A percentile compares a stretch with the other conserved stretches of the same genome.
Evolutionary conservation across 1,140 invertebrate species (phyloP).

Genomic region (Campoletis sonorensis): DNA sequence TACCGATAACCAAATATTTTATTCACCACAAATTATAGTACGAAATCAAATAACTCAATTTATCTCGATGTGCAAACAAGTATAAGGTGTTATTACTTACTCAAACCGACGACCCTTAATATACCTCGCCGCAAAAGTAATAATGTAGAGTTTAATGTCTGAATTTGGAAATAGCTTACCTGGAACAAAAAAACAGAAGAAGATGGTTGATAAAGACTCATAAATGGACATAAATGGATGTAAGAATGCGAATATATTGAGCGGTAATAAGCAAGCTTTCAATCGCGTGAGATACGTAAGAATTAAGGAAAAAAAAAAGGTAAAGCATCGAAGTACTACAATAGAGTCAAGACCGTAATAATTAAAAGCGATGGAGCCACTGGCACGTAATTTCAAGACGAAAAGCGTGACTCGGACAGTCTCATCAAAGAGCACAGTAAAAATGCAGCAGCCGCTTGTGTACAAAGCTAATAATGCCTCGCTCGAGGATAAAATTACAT

Average conservation of each 20-base stretch:
- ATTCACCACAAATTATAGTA: neutral
- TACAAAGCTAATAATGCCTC: constrained; percentile 26
- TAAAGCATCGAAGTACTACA: neutral
- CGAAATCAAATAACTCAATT: neutral
- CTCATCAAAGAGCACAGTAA: constrained; percentile 5
- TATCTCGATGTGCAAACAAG: neutral
- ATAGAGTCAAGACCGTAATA: neutral
- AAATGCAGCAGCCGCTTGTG: constrained; percentile 31
- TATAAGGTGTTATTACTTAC: constrained; percentile 50
- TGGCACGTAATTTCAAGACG: neutral
- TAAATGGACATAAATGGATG: neutral
- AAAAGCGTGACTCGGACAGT: constrained; percentile 31
- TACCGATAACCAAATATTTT: neutral
- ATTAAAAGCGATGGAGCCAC: constrained; percentile 10
- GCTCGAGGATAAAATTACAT: constrained; percentile 38
- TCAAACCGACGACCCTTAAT: constrained; percentile 36
- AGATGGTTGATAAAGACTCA: constrained; percentile 6
- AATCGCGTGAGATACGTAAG: neutral
- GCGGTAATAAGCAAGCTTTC: constrained; percentile 37
- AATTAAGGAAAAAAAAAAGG: too few relatives aligned
- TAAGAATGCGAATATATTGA: constrained; percentile 18
- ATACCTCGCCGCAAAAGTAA: constrained; percentile 19
- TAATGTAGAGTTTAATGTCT: constrained; percentile 7
- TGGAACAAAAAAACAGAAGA: constrained; percentile 52
- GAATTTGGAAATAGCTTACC: constrained; percentile 49